Percentiles rank a stretch among this genome's conserved stretches.
These are phyloP conservation scores for Cyclura pinguis DNA, from an alignment of 2,797 vertebrate genomes.

Conservation along the genomic window DNA sequence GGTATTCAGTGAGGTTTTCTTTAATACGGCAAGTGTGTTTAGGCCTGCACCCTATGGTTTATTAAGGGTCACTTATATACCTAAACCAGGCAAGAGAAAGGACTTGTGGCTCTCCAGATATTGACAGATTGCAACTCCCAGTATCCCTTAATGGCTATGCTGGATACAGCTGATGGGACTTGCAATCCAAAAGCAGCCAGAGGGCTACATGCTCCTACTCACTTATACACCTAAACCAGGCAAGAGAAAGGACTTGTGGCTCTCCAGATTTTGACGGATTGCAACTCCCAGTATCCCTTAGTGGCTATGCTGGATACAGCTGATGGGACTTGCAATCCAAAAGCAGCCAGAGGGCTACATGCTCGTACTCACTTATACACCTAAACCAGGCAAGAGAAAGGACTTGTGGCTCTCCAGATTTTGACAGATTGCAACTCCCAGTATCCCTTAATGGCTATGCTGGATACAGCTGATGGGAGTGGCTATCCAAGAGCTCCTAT, in stretches of 20 bases:
- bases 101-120: not conserved
- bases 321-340: not conserved
- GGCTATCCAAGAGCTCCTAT: no score
- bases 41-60: not conserved
- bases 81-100: not conserved
- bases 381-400: no score
- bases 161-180: not conserved
- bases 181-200: not conserved
- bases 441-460: no score
- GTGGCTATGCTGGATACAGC: not conserved
- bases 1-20: not conserved
- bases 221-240: not conserved
- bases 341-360: not conserved
- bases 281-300: not conserved
- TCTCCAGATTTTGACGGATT: not conserved
- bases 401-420: no score
- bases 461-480: no score
- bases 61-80: not conserved
- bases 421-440: no score
- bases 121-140: not conserved
- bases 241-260: not conserved
- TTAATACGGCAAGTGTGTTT: not conserved
- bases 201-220: not conserved
- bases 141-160: not conserved
- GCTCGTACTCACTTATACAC: no score